Percentiles rank a stretch among this genome's conserved stretches.
phyloP scores from a whole-genome alignment of 2,113 vertebrate genomes.

The Gallinago media region DNA sequence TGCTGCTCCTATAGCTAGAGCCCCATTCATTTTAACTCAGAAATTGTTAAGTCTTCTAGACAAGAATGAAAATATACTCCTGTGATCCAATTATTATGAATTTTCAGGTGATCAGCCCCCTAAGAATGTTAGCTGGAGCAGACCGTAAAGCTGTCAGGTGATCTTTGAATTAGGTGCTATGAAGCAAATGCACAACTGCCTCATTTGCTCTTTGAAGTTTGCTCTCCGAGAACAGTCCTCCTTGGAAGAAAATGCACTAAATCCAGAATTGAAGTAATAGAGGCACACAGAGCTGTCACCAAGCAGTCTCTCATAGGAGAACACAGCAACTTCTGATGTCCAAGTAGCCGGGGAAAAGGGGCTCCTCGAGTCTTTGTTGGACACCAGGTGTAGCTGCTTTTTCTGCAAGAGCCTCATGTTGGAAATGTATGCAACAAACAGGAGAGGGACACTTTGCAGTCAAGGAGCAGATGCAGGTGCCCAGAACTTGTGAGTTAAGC shows the following conservation, averaged over 20 bases:
- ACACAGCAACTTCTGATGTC: neutral
- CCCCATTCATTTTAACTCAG: neutral
- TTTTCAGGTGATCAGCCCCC: neutral
- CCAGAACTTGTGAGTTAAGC: neutral
- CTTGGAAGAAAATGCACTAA: neutral
- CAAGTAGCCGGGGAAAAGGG: neutral
- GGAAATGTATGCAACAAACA: neutral
- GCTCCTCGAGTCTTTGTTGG: neutral
- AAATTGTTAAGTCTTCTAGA: neutral
- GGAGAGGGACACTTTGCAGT: neutral
- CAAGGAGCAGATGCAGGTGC: neutral
- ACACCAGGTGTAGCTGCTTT: neutral
- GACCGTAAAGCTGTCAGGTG: neutral
- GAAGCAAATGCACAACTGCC: neutral
- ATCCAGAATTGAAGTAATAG: neutral
- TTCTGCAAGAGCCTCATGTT: accelerated
- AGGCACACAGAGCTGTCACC: neutral
- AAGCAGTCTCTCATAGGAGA: neutral
- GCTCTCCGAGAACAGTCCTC: accelerated
- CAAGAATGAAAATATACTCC: neutral
- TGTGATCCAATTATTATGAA: neutral
- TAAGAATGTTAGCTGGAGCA: neutral
- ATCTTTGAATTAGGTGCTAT: neutral
- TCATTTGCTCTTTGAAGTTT: neutral
- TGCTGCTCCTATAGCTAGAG: accelerated